Conservation (phyloP, 1,140 invertebrate genomes). For the Polyergus mexicanus region DNA sequence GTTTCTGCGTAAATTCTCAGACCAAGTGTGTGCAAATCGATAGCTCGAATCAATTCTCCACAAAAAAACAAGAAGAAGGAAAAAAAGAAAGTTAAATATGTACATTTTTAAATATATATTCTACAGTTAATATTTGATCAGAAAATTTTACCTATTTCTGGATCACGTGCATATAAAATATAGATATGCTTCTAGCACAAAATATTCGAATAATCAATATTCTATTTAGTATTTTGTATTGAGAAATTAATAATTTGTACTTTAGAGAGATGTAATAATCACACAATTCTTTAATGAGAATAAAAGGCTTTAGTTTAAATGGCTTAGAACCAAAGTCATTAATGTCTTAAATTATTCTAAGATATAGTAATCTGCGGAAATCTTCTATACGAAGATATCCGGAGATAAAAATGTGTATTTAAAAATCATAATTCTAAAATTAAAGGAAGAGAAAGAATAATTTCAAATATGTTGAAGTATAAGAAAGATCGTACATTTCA, state of each 20-base stretch:
- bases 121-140: background rate
- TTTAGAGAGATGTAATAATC: background rate
- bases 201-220: background rate
- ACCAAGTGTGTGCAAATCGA: constrained; percentile 7
- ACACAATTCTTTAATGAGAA: background rate
- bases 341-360: background rate
- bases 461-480: background rate
- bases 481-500: background rate
- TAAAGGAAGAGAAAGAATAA: background rate
- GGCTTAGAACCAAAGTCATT: background rate
- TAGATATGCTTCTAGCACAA: background rate
- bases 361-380: background rate
- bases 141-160: background rate
- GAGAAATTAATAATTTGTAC: background rate
- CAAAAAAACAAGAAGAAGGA: background rate
- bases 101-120: background rate
- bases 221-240: background rate
- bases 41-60: background rate
- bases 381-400: background rate
- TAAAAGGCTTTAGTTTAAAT: background rate
- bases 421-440: background rate
- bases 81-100: background rate
- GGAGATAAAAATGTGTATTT: background rate
- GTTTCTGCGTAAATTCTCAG: constrained; percentile 22
- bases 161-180: background rate